Evolutionary conservation across 23 tunicate species (phyloP), one percentile per base, ranked within the genome.

Genomic region (Ciona savignyi): DNA sequence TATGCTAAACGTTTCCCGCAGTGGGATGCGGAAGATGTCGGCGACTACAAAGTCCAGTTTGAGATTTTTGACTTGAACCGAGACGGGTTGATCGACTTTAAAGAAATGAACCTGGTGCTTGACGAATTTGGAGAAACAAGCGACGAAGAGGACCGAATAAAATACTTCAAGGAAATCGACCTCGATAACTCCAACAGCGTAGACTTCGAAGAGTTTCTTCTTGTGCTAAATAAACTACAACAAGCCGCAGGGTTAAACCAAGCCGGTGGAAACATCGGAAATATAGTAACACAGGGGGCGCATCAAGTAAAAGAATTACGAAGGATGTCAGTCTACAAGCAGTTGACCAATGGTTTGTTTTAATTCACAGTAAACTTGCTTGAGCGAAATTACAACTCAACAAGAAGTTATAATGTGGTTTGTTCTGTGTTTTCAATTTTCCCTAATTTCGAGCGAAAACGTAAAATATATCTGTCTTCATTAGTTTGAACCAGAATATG

Each of bases 201-300:
- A 4, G 97, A 91, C 62, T 91, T 91, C 65, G 97, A 91, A 31
- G 91, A 91, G 60, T 91, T 91, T 71, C 64, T 91, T 76, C 20
- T 74, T 33, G 77, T 91, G 11, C 23, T 91, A 49, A 71, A 30
- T 62, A 78, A 68, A 66, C 60, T 84, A 68, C 82, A 68, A 42
- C 35, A 69, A 66, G 78, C 74, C 33, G 82, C 61, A 22, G 48
- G 64, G 6, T 4, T n/a, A 9, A 65, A 65, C 2, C 65, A 35
- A 60, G 71, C 76, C 29, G 90, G 27, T 31, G 87, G 77, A 19
- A 88, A 73, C 61, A 71, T 91, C 30, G 73, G 71, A 0, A 67
- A 61, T 30, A 91, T 91, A 65, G 86, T 91, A 20, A 26, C 77
- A 1, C 51, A 70, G 49, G 91, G 91, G 27, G 91, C 93, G 2